Evolutionary conservation across 1,140 invertebrate species (phyloP), one percentile per base, ranked within the genome.

Genomic region (Orius laevigatus): DNA sequence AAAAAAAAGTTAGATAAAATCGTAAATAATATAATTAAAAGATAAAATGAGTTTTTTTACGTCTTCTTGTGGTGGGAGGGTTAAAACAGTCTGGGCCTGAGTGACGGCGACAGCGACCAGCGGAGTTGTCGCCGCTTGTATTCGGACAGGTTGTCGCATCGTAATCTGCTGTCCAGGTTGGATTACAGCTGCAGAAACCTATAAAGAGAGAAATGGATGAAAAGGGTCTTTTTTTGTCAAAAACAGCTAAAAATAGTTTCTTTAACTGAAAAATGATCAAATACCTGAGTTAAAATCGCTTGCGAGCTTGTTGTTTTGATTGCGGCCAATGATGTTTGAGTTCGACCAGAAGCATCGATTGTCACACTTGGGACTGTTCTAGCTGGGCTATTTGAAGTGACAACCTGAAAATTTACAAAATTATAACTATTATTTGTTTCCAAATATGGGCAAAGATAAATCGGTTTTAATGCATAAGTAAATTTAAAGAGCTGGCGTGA

Each of bases 231-330:
- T 8, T 34, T 8, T 34, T 34, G n/a, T 8, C n/a, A n/a, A 8
- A 8, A 34, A 34, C n/a, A n/a, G n/a, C 33, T 8, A 8, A n/a
- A 34, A 34, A 34, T 34, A 34, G 33, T 34, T 8, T 8, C 33
- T 34, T 34, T 8, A 34, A n/a, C 33, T 8, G 33, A 34, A 8
- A 34, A 8, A 34, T 8, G n/a, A 34, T 34, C 5, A 47, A 12
- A 44, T 47, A 62, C 61, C 57, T 63, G 60, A 33, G 61, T 58
- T 10, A 62, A 40, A n/a, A 63, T 44, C 16, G 62, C 60, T 47
- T 61, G 58, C 1, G 56, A 41, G 5, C 48, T 51, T 8, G 52
- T 46, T 8, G 61, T 56, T 50, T 62, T 62, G 50, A 62, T 58
- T 6, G 56, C 53, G 41, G 56, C 52, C n/a, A 61, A 46, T 18